phyloP scores from a whole-genome alignment of 2,888 invertebrate species.

The Cataglyphis cursor region DNA sequence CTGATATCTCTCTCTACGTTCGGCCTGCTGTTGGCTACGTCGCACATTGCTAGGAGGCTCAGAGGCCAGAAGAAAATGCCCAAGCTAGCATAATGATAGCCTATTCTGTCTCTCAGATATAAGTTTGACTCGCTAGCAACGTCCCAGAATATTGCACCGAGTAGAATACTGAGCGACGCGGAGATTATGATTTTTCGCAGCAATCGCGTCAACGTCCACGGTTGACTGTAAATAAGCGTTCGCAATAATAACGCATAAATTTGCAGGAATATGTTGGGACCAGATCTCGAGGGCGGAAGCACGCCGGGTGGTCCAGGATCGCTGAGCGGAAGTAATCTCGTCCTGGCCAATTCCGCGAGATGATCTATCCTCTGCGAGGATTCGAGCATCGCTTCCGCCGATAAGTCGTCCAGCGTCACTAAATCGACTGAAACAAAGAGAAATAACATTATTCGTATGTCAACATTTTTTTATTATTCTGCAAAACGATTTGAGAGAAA shows the following conservation, averaged over 20 bases:
- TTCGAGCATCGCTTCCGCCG: conserved; percentile 97
- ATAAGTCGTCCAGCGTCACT: conserved; percentile 96
- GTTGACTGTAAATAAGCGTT: conserved; percentile 93
- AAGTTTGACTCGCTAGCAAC: conserved; percentile 92
- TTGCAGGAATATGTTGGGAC: conserved; percentile 91
- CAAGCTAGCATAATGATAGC: conserved; percentile 95
- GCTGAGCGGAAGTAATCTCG: conserved; percentile 89
- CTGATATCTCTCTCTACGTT: conserved; percentile 93
- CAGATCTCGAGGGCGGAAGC: conserved; percentile 90
- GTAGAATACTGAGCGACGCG: conserved; percentile 93
- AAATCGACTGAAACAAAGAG: conserved; percentile 92
- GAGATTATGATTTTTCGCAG: conserved; percentile 93
- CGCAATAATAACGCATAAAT: conserved; percentile 90
- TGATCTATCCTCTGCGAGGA: conserved; percentile 97
- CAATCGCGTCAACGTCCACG: conserved; percentile 93
- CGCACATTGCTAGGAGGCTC: conserved; percentile 83
- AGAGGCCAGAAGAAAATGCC: conserved; percentile 93
- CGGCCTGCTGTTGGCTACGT: conserved; percentile 86
- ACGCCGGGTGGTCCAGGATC: conserved; percentile 94
- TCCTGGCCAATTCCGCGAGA: conserved; percentile 93
- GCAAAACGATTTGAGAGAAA: background rate
- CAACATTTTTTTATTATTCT: background rate
- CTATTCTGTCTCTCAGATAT: conserved; percentile 92
- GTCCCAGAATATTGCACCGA: conserved; percentile 97
- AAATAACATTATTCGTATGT: background rate